Percentiles rank a stretch among this genome's conserved stretches.
These are phyloP conservation scores for Megathymus violae DNA, from an alignment of 1,140 invertebrate species.

Conservation along the genomic window DNA sequence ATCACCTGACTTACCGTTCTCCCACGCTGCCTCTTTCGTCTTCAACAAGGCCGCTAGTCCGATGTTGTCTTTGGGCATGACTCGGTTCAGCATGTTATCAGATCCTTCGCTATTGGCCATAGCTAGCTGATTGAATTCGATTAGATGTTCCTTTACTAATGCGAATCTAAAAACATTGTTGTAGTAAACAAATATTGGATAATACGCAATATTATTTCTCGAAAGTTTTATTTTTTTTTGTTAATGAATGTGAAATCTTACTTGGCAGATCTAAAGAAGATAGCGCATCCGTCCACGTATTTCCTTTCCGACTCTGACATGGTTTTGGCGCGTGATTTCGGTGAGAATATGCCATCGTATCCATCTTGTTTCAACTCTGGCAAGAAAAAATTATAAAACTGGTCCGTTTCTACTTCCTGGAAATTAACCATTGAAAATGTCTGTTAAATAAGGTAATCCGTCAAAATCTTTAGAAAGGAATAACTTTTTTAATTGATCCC, in stretches of 20 bases:
- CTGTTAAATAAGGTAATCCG: neutral
- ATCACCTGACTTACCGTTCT: constrained; percentile 87
- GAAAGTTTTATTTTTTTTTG: too few relatives aligned
- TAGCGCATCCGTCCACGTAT: constrained; percentile 99
- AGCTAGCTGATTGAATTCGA: constrained; percentile 99
- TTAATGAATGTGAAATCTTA: constrained; percentile 86
- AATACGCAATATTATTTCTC: neutral
- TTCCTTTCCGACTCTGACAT: constrained; percentile 98
- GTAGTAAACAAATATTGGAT: neutral
- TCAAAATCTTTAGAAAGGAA: too few relatives aligned
- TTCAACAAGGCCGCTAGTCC: constrained; percentile 97
- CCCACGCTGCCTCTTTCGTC: constrained; percentile 97
- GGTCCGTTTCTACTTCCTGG: constrained; percentile 99
- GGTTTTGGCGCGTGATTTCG: constrained; percentile 98
- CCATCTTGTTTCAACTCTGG: constrained; percentile 96
- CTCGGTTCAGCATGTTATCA: constrained; percentile 99
- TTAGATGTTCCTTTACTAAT: constrained; percentile 96
- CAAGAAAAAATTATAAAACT: constrained; percentile 98
- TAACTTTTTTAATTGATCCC: too few relatives aligned
- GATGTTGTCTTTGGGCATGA: constrained; percentile 99
- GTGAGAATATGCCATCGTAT: constrained; percentile 99
- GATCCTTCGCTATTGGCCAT: constrained; percentile 99
- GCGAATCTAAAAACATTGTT: constrained; percentile 90
- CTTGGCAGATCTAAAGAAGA: constrained; percentile 98
- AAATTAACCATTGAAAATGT: constrained; percentile 24